Percentiles rank a stretch among this genome's conserved stretches.
Evolutionary conservation across 2,888 invertebrate genomes (phyloP).

Genomic region (Cosmopolites sordidus): DNA sequence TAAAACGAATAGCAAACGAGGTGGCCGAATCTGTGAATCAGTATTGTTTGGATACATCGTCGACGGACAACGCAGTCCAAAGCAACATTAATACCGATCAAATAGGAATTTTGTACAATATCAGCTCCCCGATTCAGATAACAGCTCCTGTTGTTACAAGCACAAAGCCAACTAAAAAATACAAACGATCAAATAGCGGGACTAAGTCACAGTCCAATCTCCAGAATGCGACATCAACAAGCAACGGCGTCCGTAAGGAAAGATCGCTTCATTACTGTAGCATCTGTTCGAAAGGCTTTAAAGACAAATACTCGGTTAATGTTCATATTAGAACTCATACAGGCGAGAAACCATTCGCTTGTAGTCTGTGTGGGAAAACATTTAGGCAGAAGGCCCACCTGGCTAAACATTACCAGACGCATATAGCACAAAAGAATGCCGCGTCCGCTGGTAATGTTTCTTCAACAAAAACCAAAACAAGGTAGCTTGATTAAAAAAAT

Average conservation of each 20-base stretch:
- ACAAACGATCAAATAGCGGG: conserved; percentile 57
- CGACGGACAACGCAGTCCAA: conserved; percentile 54
- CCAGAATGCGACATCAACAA: conserved; percentile 56
- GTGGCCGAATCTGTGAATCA: conserved; percentile 74
- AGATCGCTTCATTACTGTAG: conserved; percentile 86
- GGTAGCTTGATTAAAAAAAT: conserved; percentile 40
- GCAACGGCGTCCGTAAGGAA: conserved; percentile 76
- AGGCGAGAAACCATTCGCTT: conserved; percentile 95
- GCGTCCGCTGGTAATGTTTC: conserved; percentile 59
- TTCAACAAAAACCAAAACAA: conserved; percentile 43
- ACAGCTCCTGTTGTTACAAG: conserved; percentile 59
- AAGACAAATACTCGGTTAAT: conserved; percentile 95
- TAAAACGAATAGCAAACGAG: conserved; percentile 79
- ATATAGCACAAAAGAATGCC: conserved; percentile 79
- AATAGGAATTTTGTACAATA: conserved; percentile 44
- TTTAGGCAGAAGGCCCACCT: conserved; percentile 89
- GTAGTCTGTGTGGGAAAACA: conserved; percentile 88
- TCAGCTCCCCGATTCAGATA: conserved; percentile 44
- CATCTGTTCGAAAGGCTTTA: conserved; percentile 90
- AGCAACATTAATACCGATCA: conserved; percentile 41
- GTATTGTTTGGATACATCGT: conserved; percentile 56
- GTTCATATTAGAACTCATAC: conserved; percentile 97
- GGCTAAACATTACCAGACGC: conserved; percentile 90
- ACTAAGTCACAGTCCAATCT: conserved; percentile 40
- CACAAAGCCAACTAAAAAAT: conserved; percentile 66